A percentile compares a stretch with the other conserved stretches of the same genome.
phyloP scores from a whole-genome alignment of 2,113 vertebrate genomes.

The Misgurnus mizolepis region DNA sequence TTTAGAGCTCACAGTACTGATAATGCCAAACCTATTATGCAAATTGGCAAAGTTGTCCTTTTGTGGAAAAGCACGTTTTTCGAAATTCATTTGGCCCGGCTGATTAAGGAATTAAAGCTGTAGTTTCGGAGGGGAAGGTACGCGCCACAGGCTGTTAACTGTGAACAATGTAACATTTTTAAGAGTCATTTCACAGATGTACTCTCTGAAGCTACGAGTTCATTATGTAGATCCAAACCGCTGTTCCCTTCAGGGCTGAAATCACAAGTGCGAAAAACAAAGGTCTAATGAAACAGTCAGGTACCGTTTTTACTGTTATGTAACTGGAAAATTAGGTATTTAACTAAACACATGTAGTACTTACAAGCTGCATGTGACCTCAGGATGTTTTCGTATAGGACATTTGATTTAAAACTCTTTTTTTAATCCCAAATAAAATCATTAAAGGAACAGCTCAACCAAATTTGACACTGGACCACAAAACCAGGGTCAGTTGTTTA shows the following conservation, averaged over 20 bases:
- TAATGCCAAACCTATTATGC: conserved; percentile 47
- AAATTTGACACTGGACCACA: too few relatives aligned
- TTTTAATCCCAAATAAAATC: too few relatives aligned
- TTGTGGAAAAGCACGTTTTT: conserved; percentile 36
- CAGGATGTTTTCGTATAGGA: too few relatives aligned
- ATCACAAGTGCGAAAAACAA: neutral
- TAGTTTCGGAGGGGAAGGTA: neutral
- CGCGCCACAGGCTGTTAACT: conserved; percentile 43
- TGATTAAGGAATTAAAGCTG: conserved; percentile 48
- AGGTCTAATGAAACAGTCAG: neutral
- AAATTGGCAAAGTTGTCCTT: conserved; percentile 38
- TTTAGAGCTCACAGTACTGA: conserved; percentile 2
- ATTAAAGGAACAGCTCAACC: too few relatives aligned
- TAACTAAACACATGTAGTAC: too few relatives aligned
- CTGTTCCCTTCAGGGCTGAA: neutral
- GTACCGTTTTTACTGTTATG: neutral
- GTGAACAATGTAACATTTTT: conserved; percentile 39
- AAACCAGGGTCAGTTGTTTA: too few relatives aligned
- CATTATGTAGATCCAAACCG: neutral
- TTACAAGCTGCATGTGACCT: too few relatives aligned
- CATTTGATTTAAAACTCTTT: too few relatives aligned
- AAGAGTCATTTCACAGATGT: conserved; percentile 43
- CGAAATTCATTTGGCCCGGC: conserved; percentile 39
- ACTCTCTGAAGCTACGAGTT: neutral
- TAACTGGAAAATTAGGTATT: too few relatives aligned